phyloP scores from a whole-genome alignment of 2,113 vertebrate species.

The Cyprinus carpio region DNA sequence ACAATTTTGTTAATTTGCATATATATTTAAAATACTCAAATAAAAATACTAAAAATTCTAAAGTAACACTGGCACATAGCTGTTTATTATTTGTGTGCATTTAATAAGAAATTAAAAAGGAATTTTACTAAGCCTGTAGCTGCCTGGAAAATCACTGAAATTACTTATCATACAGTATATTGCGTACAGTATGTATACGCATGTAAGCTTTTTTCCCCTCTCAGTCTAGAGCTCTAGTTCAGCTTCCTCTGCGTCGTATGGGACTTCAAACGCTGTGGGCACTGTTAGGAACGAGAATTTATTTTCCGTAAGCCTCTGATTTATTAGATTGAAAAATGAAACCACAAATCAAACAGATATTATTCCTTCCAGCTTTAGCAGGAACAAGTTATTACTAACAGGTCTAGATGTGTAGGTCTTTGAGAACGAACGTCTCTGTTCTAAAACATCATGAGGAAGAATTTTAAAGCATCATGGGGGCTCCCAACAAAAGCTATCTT shows the following conservation, averaged over 20 bases:
- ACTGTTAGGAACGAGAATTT: constrained; percentile 75
- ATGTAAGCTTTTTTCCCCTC: constrained; percentile 21
- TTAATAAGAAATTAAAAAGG: constrained; percentile 3
- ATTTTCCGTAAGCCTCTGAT: constrained; percentile 77
- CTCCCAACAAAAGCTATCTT: not conserved
- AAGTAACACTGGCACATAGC: not conserved
- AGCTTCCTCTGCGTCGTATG: constrained; percentile 62
- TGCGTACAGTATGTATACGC: not conserved
- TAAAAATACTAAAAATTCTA: not conserved
- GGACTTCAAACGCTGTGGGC: constrained; percentile 73
- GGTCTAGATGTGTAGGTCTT: constrained; percentile 63
- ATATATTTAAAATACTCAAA: too few species aligned
- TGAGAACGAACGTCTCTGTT: not conserved
- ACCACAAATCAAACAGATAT: constrained; percentile 73
- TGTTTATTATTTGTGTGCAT: not conserved
- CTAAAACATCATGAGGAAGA: not conserved
- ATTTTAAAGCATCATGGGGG: not conserved
- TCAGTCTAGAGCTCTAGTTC: constrained; percentile 62
- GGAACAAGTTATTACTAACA: constrained; percentile 69
- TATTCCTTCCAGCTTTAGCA: constrained; percentile 68
- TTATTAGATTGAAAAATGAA: constrained; percentile 81
- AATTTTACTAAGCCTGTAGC: not conserved
- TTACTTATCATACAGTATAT: not conserved
- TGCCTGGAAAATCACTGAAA: not conserved
- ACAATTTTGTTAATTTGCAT: too few species aligned